Evolutionary conservation across 1,140 invertebrate species (phyloP).

Genomic region (Drosophila virilis): DNA sequence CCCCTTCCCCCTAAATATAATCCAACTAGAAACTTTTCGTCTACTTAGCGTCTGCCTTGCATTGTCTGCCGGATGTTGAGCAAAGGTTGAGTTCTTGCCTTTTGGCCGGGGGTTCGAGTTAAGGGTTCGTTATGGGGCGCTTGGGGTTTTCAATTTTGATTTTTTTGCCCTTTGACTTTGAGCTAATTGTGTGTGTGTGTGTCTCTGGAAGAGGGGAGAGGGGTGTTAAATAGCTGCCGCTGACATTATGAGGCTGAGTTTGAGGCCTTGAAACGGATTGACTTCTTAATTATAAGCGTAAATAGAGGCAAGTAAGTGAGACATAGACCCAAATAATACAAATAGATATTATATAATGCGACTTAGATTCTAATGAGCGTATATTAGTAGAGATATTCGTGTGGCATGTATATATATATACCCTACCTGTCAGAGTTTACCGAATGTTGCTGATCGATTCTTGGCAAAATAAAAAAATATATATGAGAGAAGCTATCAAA

Average conservation of each 20-base stretch:
- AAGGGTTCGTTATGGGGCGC: constrained; percentile 4
- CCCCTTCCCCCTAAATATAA: constrained; percentile 50
- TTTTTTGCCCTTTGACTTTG: constrained; percentile 51
- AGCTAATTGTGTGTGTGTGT: constrained; percentile 12
- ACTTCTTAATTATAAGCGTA: constrained; percentile 57
- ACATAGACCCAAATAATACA: background rate
- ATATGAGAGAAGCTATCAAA: too few relatives aligned
- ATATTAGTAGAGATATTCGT: too few relatives aligned
- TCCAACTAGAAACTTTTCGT: constrained; percentile 82
- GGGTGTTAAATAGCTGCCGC: constrained; percentile 35
- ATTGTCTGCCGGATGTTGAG: constrained; percentile 66
- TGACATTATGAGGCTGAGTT: constrained; percentile 48
- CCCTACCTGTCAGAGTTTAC: too few relatives aligned
- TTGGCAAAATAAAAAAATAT: too few relatives aligned
- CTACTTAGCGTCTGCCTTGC: constrained; percentile 78
- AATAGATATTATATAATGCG: background rate
- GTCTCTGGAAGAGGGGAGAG: too few relatives aligned
- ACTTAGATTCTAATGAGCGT: too few relatives aligned
- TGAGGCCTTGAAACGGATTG: constrained; percentile 35
- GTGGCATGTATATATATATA: too few relatives aligned
- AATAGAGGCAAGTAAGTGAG: constrained; percentile 3
- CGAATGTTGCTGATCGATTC: too few relatives aligned
- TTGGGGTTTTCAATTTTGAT: constrained; percentile 71
- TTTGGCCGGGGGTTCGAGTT: constrained; percentile 6
- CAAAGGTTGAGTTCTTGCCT: constrained; percentile 6